Percentiles rank a stretch among this genome's conserved stretches.
Conservation (phyloP, 2,888 invertebrate species). For the Cheilosia soror region DNA sequence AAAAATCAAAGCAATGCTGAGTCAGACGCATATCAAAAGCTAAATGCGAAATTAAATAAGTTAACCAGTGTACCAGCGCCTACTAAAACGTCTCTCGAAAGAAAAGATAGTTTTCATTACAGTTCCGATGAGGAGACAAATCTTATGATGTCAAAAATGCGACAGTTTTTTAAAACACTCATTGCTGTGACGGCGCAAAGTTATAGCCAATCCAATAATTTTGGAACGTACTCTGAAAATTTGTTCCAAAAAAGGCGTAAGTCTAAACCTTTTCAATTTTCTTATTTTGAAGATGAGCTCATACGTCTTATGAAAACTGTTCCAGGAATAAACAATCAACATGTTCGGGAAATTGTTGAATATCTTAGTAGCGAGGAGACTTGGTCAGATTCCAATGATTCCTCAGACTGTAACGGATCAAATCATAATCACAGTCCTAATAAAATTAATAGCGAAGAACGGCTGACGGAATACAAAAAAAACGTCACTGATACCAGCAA, state of each 20-base stretch:
- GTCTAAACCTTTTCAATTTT: slow-evolving; percentile 92
- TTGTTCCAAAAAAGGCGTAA: slow-evolving; percentile 80
- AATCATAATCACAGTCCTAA: slow-evolving; percentile 89
- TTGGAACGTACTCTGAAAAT: slow-evolving; percentile 81
- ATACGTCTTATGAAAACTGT: slow-evolving; percentile 96
- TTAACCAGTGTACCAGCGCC: slow-evolving; percentile 57
- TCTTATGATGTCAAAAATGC: slow-evolving; percentile 97
- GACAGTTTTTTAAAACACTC: slow-evolving; percentile 96
- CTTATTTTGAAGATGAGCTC: slow-evolving; percentile 95
- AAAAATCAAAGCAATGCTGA: not conserved
- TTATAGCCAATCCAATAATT: slow-evolving; percentile 81
- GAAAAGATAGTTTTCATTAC: slow-evolving; percentile 96
- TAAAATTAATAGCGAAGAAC: slow-evolving; percentile 87
- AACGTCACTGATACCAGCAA: slow-evolving; percentile 85
- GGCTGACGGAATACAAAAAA: slow-evolving; percentile 89
- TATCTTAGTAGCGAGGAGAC: slow-evolving; percentile 96
- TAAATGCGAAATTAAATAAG: slow-evolving; percentile 17
- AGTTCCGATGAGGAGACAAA: slow-evolving; percentile 97
- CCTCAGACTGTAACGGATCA: slow-evolving; percentile 95
- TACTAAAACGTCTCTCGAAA: slow-evolving; percentile 85
- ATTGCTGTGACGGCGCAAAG: slow-evolving; percentile 87
- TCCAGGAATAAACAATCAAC: slow-evolving; percentile 94
- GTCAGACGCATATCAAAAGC: not conserved
- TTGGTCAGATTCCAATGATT: slow-evolving; percentile 97
- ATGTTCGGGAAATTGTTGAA: slow-evolving; percentile 95